A percentile compares a stretch with the other conserved stretches of the same genome.
Evolutionary conservation across 2,888 invertebrate genomes (phyloP).

Genomic region (Drosophila tanythrix): DNA sequence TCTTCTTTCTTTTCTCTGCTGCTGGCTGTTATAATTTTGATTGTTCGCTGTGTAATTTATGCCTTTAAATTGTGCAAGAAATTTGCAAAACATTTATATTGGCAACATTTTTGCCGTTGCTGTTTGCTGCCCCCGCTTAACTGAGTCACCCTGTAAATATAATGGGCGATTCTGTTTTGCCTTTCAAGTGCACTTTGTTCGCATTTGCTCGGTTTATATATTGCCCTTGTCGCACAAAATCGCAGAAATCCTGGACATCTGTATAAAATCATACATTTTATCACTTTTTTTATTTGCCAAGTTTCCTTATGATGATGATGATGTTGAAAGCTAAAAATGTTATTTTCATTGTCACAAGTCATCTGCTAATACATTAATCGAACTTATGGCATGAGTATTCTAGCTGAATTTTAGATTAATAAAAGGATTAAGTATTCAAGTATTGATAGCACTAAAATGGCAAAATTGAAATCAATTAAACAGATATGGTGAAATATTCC

Average conservation of each 20-base stretch:
- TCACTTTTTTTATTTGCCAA: too few species aligned
- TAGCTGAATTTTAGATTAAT: not conserved
- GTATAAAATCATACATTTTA: not conserved
- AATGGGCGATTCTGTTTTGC: slow-evolving; percentile 4
- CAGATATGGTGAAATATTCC: not conserved
- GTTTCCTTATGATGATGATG: not conserved
- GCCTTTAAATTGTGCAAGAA: slow-evolving; percentile 72
- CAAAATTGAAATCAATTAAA: not conserved
- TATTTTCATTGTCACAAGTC: not conserved
- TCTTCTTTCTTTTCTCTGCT: slow-evolving; percentile 8
- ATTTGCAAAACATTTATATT: slow-evolving; percentile 69
- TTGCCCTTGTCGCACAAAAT: slow-evolving; percentile 1
- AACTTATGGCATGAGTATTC: not conserved
- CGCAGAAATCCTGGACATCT: not conserved
- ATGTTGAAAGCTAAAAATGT: too few species aligned
- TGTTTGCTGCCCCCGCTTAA: slow-evolving; percentile 24
- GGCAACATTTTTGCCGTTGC: slow-evolving; percentile 24
- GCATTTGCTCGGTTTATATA: slow-evolving; percentile 1
- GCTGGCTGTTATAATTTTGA: slow-evolving; percentile 56
- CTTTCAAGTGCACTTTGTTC: slow-evolving; percentile 33
- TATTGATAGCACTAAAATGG: not conserved
- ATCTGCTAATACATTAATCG: not conserved
- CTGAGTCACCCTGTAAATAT: slow-evolving; percentile 42
- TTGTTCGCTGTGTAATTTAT: slow-evolving; percentile 69
- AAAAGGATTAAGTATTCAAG: not conserved